Evolutionary conservation across 2,113 vertebrate species (phyloP).

Genomic region (Notothenia coriiceps): DNA sequence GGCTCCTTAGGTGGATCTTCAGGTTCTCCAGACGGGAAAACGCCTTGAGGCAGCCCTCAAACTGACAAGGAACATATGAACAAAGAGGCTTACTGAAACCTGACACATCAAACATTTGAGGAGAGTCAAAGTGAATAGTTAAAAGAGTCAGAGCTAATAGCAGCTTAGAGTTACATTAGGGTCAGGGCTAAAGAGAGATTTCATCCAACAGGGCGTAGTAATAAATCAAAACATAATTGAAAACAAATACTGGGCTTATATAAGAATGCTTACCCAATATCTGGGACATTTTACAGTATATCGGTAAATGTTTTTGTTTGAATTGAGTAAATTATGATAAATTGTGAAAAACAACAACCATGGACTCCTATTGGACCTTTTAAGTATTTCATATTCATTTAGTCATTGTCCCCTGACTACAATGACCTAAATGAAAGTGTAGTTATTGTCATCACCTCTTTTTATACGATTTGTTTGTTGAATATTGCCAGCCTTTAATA

Average conservation of each 20-base stretch:
- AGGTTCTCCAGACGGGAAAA: constrained; percentile 84
- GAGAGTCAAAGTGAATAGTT: background rate
- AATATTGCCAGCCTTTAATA: background rate
- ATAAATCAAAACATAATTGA: background rate
- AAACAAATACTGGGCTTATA: background rate
- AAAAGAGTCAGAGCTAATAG: background rate
- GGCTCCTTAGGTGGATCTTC: constrained; percentile 83
- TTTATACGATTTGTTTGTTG: background rate
- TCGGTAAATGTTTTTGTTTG: background rate
- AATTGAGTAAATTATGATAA: background rate
- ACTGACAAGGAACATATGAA: constrained; percentile 47
- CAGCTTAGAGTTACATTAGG: too few species aligned
- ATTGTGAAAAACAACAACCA: background rate
- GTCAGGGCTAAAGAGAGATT: background rate
- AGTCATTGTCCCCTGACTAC: too few species aligned
- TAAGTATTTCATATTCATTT: background rate
- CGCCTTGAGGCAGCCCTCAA: constrained; percentile 81
- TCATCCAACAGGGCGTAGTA: background rate
- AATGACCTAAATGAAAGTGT: too few species aligned
- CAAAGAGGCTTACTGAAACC: background rate
- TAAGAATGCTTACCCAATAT: background rate
- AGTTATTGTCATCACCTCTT: background rate
- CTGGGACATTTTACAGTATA: background rate
- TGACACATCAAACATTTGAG: background rate
- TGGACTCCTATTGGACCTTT: background rate